Base-by-base conservation (phyloP, 2,113 vertebrate species). In the Mesocricetus auratus region DNA sequence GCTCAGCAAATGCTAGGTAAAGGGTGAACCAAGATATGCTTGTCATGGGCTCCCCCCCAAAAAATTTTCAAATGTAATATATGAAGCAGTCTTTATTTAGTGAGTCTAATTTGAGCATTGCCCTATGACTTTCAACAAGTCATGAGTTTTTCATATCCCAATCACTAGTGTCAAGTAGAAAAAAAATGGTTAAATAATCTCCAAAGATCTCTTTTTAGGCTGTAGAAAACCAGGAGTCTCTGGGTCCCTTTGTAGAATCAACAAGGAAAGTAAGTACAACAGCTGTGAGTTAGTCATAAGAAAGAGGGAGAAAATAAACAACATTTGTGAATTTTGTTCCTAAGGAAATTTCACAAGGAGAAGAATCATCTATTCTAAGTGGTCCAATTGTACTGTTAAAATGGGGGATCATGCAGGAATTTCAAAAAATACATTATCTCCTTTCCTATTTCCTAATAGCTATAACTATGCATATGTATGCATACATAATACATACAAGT, bases 301-400 rank as follows among this genome's bases (percentile, higher is more conserved):
- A 89, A 93, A 47, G 78, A 90, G 15, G 21, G 69, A 93, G 10
- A 89, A 66, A 90, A 91, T 36, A 10, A 82, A 2, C 39, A 29
- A 31, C 26, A 58, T 50, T 88, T 21, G 0, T 24, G 60, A 29
- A 1, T 78, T 78, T 93, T 69, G 1, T 50, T 89, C 33, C 62
- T 47, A 68, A 19, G 53, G 10, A 93, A 36, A 86, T 94, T 94
- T 89, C 77, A 95, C 47, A 68, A 83, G 17, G 19, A 86, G 88
- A 86, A 45, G 12, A 36, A 50, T 7, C 29, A 26, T 21, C n/a
- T 56, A 33, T 39, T 82, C 21, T 66, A 78, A 82, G 42, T 39
- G 13, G 5, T 10, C 56, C 22, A 69, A 50, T 69, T 8, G 19
- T 6, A 13, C 13, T n/a, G 12, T 4, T 10, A 73, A 90, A 87